Evolutionary conservation across 2,888 invertebrate species (phyloP).

Genomic region (Amphipyra berbera): DNA sequence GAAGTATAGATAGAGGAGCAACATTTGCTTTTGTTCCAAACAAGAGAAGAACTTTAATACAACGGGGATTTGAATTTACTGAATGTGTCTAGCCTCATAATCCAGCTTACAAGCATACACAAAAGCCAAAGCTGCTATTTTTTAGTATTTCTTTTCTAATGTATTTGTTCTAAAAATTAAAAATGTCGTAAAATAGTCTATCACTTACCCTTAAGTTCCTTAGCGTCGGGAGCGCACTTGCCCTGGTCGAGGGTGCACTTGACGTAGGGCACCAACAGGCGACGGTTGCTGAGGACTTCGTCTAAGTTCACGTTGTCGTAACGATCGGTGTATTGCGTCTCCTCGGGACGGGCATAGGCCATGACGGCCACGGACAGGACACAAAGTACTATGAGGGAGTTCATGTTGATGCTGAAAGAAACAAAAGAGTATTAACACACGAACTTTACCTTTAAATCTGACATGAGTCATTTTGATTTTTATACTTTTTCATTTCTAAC

Average conservation of each 20-base stretch:
- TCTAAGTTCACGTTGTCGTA: conserved; percentile 92
- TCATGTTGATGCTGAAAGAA: conserved; percentile 54
- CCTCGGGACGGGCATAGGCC: conserved; percentile 64
- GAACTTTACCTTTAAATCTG: too few species aligned
- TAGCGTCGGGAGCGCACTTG: conserved; percentile 92
- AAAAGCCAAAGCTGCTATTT: too few species aligned
- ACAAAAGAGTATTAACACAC: not conserved
- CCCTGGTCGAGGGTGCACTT: conserved; percentile 91
- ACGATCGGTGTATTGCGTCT: conserved; percentile 88
- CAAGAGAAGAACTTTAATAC: too few species aligned
- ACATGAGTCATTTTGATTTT: too few species aligned
- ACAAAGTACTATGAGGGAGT: conserved; percentile 64
- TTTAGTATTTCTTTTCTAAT: too few species aligned
- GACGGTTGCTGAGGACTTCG: conserved; percentile 90
- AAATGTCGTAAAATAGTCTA: not conserved
- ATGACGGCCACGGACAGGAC: conserved; percentile 65
- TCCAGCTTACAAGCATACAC: too few species aligned
- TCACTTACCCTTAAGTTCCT: conserved; percentile 92
- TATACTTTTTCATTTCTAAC: not conserved
- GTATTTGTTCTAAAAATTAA: too few species aligned
- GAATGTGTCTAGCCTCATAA: too few species aligned
- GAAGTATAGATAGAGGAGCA: too few species aligned
- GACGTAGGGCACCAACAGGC: conserved; percentile 91
- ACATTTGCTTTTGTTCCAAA: too few species aligned
- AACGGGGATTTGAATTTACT: too few species aligned